A percentile compares a stretch with the other conserved stretches of the same genome.
These are phyloP conservation scores for Agonopterix heracliana DNA, from an alignment of 2,888 invertebrate genomes.

Conservation along the genomic window DNA sequence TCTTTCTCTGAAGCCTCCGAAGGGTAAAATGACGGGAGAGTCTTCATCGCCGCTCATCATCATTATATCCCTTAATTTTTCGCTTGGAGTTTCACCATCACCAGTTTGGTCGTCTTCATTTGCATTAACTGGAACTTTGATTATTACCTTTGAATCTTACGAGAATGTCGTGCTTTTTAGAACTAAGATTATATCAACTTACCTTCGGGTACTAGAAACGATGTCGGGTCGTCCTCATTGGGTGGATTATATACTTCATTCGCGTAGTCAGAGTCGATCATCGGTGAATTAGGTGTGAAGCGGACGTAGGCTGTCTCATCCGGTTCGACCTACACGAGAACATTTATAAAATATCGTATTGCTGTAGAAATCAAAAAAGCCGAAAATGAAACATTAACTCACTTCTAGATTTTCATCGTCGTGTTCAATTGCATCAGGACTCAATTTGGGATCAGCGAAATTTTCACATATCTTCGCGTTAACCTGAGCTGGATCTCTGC, in stretches of 20 bases:
- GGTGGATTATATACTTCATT: constrained; percentile 89
- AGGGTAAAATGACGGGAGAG: constrained; percentile 55
- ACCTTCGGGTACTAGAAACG: constrained; percentile 49
- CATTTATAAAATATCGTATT: no score
- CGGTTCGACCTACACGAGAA: constrained; percentile 66
- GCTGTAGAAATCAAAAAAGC: neutral
- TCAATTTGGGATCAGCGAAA: constrained; percentile 56
- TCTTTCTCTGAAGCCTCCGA: constrained; percentile 64
- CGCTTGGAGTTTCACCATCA: constrained; percentile 46
- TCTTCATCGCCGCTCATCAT: constrained; percentile 47
- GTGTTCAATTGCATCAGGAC: constrained; percentile 28
- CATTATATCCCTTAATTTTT: constrained; percentile 58
- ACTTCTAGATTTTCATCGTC: constrained; percentile 38
- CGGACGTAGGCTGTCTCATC: constrained; percentile 86
- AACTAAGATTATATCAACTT: constrained; percentile 4
- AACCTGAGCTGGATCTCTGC: constrained; percentile 51
- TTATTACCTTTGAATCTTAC: neutral
- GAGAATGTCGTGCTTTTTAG: neutral
- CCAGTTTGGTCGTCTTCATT: constrained; percentile 23
- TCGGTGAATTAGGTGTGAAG: constrained; percentile 81
- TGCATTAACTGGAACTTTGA: constrained; percentile 9
- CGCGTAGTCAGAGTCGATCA: constrained; percentile 82
- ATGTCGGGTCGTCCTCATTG: constrained; percentile 56
- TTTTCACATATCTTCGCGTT: constrained; percentile 62
- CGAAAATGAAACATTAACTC: constrained; percentile 19